Evolutionary conservation across 2,113 vertebrate genomes (phyloP).

Genomic region (Acanthisitta chloris): DNA sequence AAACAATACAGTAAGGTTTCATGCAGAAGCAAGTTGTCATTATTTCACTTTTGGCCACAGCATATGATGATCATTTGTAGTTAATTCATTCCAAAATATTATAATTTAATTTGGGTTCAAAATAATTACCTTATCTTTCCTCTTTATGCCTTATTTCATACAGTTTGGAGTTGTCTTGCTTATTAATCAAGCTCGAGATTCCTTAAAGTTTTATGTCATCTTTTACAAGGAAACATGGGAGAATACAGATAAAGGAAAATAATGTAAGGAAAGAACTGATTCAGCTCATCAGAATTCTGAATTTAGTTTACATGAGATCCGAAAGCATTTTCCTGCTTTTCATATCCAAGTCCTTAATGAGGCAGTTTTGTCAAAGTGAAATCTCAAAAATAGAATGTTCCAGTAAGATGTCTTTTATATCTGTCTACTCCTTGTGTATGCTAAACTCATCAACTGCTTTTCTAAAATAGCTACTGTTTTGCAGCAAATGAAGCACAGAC

Average conservation of each 20-base stretch:
- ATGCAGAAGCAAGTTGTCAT: neutral
- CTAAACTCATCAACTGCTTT: conserved; percentile 62
- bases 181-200: neutral
- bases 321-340: conserved; percentile 52
- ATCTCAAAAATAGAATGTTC: conserved; percentile 66
- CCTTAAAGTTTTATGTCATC: neutral
- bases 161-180: neutral
- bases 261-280: conserved; percentile 37
- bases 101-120: neutral
- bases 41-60: neutral
- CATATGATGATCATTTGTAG: neutral
- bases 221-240: neutral
- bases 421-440: conserved; percentile 56
- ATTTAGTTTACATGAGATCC: conserved; percentile 56
- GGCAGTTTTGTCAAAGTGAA: conserved; percentile 61
- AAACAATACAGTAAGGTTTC: neutral
- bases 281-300: conserved; percentile 60
- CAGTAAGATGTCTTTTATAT: conserved; percentile 62
- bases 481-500: conserved; percentile 61
- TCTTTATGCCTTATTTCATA: neutral
- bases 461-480: conserved; percentile 69
- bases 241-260: conserved; percentile 37
- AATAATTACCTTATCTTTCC: neutral
- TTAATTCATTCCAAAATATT: neutral
- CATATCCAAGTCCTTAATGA: conserved; percentile 60